Conservation (phyloP, 1,140 invertebrate genomes). For the Zaprionus lachaisei region DNA sequence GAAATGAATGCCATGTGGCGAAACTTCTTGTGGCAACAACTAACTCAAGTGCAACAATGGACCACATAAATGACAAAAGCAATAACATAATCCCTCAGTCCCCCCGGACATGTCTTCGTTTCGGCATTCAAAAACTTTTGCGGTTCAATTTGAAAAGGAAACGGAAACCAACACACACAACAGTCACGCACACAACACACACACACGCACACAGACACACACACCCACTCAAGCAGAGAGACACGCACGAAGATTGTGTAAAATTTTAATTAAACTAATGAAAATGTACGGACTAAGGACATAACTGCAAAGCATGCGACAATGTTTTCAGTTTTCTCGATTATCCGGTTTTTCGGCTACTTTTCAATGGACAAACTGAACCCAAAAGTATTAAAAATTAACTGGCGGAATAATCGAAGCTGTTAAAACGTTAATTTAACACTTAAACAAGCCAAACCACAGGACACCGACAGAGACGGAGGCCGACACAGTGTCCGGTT, state of each 20-base stretch:
- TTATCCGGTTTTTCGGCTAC: conserved; percentile 19
- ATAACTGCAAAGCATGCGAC: conserved; percentile 37
- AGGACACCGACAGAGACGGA: conserved; percentile 19
- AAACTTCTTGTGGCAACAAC: conserved; percentile 68
- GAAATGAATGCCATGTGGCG: conserved; percentile 75
- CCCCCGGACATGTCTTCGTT: conserved; percentile 9
- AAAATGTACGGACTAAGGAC: conserved; percentile 63
- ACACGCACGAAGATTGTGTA: conserved; percentile 32
- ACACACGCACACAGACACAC: conserved; percentile 11
- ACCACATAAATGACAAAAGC: conserved; percentile 68
- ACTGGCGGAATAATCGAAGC: conserved; percentile 77
- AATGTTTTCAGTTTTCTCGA: conserved; percentile 16
- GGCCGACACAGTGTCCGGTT: conserved; percentile 40
- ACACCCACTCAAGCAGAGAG: not conserved
- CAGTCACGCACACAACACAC: conserved; percentile 16
- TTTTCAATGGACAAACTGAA: conserved; percentile 6
- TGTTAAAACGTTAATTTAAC: conserved; percentile 83
- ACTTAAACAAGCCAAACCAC: conserved; percentile 81
- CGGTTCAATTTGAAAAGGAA: conserved; percentile 79
- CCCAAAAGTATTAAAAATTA: conserved; percentile 71
- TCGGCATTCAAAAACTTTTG: conserved; percentile 66
- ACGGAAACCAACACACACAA: conserved; percentile 36
- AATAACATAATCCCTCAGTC: conserved; percentile 70
- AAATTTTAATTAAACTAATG: conserved; percentile 82
- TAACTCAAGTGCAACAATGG: conserved; percentile 56